Evolutionary conservation across 2,888 invertebrate genomes (phyloP).

Genomic region (Drosophila gaucha): DNA sequence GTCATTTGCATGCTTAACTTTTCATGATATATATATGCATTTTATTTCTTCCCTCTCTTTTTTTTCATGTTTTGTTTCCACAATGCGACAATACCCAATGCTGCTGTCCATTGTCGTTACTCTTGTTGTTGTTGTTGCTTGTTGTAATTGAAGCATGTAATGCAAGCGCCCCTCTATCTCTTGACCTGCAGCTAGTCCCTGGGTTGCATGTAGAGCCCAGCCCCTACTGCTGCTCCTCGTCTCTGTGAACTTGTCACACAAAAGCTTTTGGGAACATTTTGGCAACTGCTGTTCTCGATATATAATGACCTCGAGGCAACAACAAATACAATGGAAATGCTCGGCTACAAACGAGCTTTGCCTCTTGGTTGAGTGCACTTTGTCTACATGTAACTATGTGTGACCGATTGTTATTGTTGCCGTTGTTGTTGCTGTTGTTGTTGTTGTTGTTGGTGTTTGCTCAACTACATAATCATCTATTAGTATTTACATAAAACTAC

Average conservation of each 20-base stretch:
- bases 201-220: constrained; percentile 1
- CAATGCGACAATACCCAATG: constrained; percentile 64
- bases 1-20: neutral
- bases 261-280: constrained; percentile 78
- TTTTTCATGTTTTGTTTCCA: constrained; percentile 45
- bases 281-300: constrained; percentile 81
- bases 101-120: constrained; percentile 62
- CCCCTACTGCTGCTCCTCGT: neutral
- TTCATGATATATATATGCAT: constrained; percentile 17
- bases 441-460: constrained; percentile 65
- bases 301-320: constrained; percentile 80
- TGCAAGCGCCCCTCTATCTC: constrained; percentile 54
- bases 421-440: constrained; percentile 30
- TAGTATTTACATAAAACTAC: constrained; percentile 79
- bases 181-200: constrained; percentile 13
- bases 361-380: constrained; percentile 75
- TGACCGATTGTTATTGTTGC: constrained; percentile 62
- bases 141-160: constrained; percentile 79
- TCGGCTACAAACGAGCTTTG: constrained; percentile 54
- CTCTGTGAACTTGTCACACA: constrained; percentile 67
- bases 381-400: constrained; percentile 75
- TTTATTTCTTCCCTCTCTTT: constrained; percentile 6
- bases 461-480: constrained; percentile 79
- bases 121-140: constrained; percentile 37
- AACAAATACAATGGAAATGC: constrained; percentile 48